These are phyloP conservation scores for Hylaeus volcanicus DNA, from an alignment of 1,140 invertebrate genomes.

Conservation along the genomic window DNA sequence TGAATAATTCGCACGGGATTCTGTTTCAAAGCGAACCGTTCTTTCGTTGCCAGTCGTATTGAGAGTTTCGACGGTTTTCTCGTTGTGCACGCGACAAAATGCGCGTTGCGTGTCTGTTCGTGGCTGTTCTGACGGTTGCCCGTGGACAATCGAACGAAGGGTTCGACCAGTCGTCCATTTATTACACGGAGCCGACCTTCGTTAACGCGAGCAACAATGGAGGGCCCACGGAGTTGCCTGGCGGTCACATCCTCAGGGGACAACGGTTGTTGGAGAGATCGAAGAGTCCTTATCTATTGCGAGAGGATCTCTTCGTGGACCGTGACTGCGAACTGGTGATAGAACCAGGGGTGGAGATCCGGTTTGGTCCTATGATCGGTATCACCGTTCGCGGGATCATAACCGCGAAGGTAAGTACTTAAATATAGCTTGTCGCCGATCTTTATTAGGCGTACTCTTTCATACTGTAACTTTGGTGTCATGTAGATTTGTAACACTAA, in stretches of 20 bases:
- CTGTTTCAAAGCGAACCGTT: background rate
- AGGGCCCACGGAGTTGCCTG: slow-evolving; percentile 82
- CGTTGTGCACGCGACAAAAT: slow-evolving; percentile 21
- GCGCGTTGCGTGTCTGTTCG: background rate
- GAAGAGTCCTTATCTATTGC: slow-evolving; percentile 89
- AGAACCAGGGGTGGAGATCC: slow-evolving; percentile 91
- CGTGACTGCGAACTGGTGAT: slow-evolving; percentile 88
- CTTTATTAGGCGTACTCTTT: too few relatives aligned
- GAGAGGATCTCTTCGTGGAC: slow-evolving; percentile 91
- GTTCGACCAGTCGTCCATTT: slow-evolving; percentile 70
- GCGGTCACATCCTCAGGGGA: slow-evolving; percentile 82
- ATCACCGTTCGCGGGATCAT: slow-evolving; percentile 94
- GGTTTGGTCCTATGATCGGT: slow-evolving; percentile 93
- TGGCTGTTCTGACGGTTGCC: slow-evolving; percentile 25
- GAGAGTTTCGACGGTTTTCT: background rate
- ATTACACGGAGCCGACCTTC: slow-evolving; percentile 76
- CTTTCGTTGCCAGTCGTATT: background rate
- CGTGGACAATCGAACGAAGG: slow-evolving; percentile 54
- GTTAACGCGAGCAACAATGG: slow-evolving; percentile 45
- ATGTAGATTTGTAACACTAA: too few relatives aligned
- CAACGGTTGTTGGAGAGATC: slow-evolving; percentile 79
- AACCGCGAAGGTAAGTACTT: slow-evolving; percentile 88
- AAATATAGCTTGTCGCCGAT: too few relatives aligned
- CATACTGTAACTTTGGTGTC: too few relatives aligned
- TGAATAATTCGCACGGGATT: background rate